Percentiles rank a stretch among this genome's conserved stretches.
These are phyloP conservation scores for Scrobipalpa atriplicella DNA, from an alignment of 2,888 invertebrate species.

Conservation along the genomic window DNA sequence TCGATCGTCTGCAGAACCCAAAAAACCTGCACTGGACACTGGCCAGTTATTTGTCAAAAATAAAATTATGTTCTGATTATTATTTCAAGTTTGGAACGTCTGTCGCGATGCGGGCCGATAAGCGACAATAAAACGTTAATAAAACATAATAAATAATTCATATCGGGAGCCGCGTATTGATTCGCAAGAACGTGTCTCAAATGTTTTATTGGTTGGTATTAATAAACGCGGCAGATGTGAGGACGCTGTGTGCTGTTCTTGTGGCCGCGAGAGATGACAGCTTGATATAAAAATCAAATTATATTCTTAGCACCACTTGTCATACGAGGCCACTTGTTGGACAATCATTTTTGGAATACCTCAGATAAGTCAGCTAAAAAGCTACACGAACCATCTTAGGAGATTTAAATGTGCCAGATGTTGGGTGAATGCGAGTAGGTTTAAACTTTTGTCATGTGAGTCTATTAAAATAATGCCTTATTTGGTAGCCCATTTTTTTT, in stretches of 20 bases:
- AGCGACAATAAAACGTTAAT: slow-evolving; percentile 79
- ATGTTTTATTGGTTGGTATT: slow-evolving; percentile 77
- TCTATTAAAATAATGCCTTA: too few species aligned
- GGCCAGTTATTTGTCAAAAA: slow-evolving; percentile 80
- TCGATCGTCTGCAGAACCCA: slow-evolving; percentile 40
- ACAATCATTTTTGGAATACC: slow-evolving; percentile 2
- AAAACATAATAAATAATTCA: slow-evolving; percentile 81
- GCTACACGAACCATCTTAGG: too few species aligned
- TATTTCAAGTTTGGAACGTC: slow-evolving; percentile 65
- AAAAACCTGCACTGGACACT: slow-evolving; percentile 62
- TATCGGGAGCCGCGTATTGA: slow-evolving; percentile 70
- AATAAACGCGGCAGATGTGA: slow-evolving; percentile 78
- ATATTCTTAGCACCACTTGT: slow-evolving; percentile 44
- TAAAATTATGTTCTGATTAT: slow-evolving; percentile 78
- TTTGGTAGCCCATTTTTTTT: too few species aligned
- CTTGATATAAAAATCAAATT: slow-evolving; percentile 73
- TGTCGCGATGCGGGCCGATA: slow-evolving; percentile 72
- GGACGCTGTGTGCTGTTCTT: slow-evolving; percentile 51
- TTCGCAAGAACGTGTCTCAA: slow-evolving; percentile 81
- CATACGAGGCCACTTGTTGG: slow-evolving; percentile 35
- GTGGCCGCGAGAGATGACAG: slow-evolving; percentile 53
- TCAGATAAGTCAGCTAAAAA: too few species aligned
- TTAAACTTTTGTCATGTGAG: too few species aligned
- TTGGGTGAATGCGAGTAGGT: too few species aligned
- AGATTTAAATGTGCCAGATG: too few species aligned